phyloP scores from a whole-genome alignment of 2,113 vertebrate genomes.

The Engystomops pustulosus region DNA sequence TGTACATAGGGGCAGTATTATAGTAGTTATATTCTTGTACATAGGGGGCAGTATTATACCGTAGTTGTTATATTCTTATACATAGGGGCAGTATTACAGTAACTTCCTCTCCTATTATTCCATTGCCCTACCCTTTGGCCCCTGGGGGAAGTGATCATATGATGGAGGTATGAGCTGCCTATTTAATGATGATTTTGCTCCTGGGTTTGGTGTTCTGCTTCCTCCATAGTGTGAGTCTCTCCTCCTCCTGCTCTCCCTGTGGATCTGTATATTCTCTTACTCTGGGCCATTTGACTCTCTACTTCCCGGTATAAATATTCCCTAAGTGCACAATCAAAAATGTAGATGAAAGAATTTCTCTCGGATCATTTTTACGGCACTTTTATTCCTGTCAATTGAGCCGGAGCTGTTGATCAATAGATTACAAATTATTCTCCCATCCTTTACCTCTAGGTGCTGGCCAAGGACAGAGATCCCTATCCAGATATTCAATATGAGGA shows the following conservation, averaged over 20 bases:
- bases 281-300: not conserved
- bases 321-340: slow-evolving; percentile 21
- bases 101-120: too few species aligned
- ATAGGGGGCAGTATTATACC: not conserved
- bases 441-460: not conserved
- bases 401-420: slow-evolving; percentile 12
- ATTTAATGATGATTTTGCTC: too few species aligned
- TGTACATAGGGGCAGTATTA: too few species aligned
- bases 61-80: too few species aligned
- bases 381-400: slow-evolving; percentile 9
- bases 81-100: too few species aligned
- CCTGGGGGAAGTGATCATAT: too few species aligned
- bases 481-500: slow-evolving; percentile 13
- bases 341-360: slow-evolving; percentile 14
- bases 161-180: too few species aligned
- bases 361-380: slow-evolving; percentile 9
- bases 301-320: not conserved
- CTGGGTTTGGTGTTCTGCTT: too few species aligned
- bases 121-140: too few species aligned
- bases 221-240: too few species aligned
- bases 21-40: too few species aligned
- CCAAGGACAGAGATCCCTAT: not conserved
- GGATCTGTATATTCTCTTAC: not conserved
- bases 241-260: not conserved
- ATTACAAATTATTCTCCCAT: not conserved